Percentiles rank a stretch among this genome's conserved stretches.
Evolutionary conservation across 1,140 invertebrate genomes (phyloP).

Genomic region (Philaenus spumarius): DNA sequence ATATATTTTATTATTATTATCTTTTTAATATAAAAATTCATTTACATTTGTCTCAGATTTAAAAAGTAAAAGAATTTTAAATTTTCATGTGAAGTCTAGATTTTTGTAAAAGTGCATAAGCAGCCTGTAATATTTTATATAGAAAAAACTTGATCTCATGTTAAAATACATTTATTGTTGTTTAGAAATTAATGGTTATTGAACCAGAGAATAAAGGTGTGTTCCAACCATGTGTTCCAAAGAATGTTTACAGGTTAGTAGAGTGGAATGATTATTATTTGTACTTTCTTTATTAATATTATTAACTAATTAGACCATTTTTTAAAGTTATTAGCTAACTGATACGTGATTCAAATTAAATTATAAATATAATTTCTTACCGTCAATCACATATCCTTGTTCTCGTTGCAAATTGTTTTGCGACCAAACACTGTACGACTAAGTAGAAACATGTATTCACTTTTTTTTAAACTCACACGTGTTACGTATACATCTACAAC

Average conservation of each 20-base stretch:
- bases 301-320: neutral
- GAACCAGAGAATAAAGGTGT: slow-evolving; percentile 27
- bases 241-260: slow-evolving; percentile 26
- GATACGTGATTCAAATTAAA: no score
- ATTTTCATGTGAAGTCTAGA: no score
- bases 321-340: neutral
- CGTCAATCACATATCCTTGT: neutral
- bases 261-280: slow-evolving; percentile 4
- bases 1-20: no score
- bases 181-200: slow-evolving; percentile 4
- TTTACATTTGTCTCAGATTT: no score
- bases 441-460: neutral
- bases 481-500: no score
- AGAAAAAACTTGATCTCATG: no score
- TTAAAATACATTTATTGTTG: neutral
- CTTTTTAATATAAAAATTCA: no score
- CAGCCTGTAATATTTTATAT: no score
- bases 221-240: slow-evolving; percentile 26
- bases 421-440: neutral
- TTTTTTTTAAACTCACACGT: no score
- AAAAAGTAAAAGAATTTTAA: no score
- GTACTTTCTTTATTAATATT: neutral
- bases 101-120: no score
- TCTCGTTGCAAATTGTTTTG: neutral
- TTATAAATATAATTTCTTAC: no score